A percentile compares a stretch with the other conserved stretches of the same genome.
Conservation (phyloP, 2,113 vertebrate genomes). For the Ranitomeya variabilis region DNA sequence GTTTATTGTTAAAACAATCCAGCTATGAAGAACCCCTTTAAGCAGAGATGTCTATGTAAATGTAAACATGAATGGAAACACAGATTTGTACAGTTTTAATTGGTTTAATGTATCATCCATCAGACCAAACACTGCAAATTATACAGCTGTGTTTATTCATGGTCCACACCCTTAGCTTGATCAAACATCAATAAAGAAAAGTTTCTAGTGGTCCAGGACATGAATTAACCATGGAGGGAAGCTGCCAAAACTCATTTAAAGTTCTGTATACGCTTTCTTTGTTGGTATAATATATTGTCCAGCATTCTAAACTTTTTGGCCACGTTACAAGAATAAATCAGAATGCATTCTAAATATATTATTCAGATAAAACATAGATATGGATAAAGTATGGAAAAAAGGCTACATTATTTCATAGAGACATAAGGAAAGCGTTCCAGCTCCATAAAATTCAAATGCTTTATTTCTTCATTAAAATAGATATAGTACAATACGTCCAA, state of each 20-base stretch:
- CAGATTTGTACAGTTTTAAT: background rate
- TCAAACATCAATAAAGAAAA: background rate
- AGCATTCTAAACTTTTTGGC: background rate
- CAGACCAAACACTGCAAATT: background rate
- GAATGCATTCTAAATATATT: background rate
- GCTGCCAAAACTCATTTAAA: background rate
- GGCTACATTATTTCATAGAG: background rate
- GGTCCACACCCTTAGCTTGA: background rate
- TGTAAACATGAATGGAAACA: background rate
- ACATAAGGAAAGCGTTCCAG: no score
- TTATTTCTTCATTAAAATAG: no score
- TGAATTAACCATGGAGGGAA: background rate
- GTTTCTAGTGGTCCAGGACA: background rate
- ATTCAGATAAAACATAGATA: background rate
- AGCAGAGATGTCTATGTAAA: background rate
- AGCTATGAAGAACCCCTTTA: background rate
- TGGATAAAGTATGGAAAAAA: background rate
- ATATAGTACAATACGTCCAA: no score
- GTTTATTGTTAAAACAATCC: background rate
- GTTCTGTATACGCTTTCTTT: background rate
- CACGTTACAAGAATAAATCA: background rate
- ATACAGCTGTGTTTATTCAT: slow-evolving; percentile 23
- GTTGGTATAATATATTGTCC: background rate
- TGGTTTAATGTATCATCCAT: background rate
- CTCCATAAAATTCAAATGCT: no score